These are phyloP conservation scores for Corythornis cristatus DNA, from an alignment of 2,113 vertebrate genomes.

Conservation along the genomic window DNA sequence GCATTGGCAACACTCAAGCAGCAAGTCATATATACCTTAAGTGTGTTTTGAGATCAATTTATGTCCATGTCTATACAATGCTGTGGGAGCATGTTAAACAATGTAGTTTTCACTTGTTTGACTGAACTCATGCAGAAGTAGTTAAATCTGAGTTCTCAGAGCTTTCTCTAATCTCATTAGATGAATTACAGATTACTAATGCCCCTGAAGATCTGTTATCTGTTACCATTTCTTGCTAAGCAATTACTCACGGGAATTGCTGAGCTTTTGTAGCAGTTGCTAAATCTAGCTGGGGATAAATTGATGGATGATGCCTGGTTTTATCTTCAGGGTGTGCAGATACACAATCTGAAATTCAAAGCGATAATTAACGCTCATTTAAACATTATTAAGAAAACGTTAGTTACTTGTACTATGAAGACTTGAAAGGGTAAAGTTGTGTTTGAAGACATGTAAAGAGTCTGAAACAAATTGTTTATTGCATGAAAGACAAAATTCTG, in stretches of 20 bases:
- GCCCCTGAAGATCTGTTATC: background rate
- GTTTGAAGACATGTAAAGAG: background rate
- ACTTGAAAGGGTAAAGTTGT: background rate
- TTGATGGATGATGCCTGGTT: conserved; percentile 26
- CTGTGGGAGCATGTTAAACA: background rate
- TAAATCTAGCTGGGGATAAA: conserved; percentile 67
- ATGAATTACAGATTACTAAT: background rate
- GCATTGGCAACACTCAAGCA: background rate
- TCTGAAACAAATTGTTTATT: background rate
- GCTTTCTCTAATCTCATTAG: background rate
- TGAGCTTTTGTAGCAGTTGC: conserved; percentile 48
- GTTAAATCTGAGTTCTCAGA: background rate
- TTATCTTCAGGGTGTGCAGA: conserved; percentile 39
- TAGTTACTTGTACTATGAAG: background rate
- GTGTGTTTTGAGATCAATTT: background rate
- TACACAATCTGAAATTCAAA: conserved; percentile 68
- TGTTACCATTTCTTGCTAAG: background rate
- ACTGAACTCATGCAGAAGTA: background rate
- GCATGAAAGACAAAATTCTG: background rate
- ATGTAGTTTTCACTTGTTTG: background rate
- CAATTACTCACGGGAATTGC: conserved; percentile 67
- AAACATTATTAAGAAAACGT: background rate
- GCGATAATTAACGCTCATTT: background rate
- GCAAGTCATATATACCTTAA: background rate
- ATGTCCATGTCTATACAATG: background rate